Evolutionary conservation across 2,797 vertebrate species (phyloP).

Genomic region (Strix occidentalis): DNA sequence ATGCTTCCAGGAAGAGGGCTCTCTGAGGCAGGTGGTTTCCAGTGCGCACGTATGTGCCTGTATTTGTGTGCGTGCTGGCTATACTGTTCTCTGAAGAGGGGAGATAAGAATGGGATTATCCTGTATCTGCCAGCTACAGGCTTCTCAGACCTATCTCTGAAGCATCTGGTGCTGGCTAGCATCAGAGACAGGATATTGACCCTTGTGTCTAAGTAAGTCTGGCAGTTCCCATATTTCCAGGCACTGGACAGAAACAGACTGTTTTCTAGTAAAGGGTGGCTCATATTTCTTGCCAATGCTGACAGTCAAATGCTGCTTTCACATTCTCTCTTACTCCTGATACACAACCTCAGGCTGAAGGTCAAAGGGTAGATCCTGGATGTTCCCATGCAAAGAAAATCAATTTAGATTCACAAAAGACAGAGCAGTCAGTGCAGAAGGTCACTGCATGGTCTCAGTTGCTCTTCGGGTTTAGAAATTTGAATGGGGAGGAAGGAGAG

Average conservation of each 20-base stretch:
- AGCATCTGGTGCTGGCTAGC: constrained; percentile 35
- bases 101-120: constrained; percentile 15
- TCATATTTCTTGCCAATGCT: constrained; percentile 36
- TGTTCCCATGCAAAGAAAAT: constrained; percentile 58
- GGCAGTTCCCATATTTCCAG: constrained; percentile 36
- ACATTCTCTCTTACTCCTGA: constrained; percentile 12
- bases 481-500: background rate
- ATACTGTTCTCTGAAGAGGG: background rate
- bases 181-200: constrained; percentile 18
- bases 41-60: background rate
- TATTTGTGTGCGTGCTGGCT: background rate
- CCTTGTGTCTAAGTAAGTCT: background rate
- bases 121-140: background rate
- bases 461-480: constrained; percentile 2
- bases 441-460: constrained; percentile 6
- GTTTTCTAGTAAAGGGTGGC: constrained; percentile 14
- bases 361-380: constrained; percentile 57
- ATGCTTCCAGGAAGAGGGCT: background rate
- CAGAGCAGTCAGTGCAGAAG: constrained; percentile 11
- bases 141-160: background rate
- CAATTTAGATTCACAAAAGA: constrained; percentile 52
- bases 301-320: constrained; percentile 13
- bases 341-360: constrained; percentile 16
- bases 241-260: constrained; percentile 27
- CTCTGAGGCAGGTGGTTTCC: background rate